A percentile compares a stretch with the other conserved stretches of the same genome.
Conservation (phyloP, 2,797 vertebrate genomes). For the Pitangus sulphuratus region DNA sequence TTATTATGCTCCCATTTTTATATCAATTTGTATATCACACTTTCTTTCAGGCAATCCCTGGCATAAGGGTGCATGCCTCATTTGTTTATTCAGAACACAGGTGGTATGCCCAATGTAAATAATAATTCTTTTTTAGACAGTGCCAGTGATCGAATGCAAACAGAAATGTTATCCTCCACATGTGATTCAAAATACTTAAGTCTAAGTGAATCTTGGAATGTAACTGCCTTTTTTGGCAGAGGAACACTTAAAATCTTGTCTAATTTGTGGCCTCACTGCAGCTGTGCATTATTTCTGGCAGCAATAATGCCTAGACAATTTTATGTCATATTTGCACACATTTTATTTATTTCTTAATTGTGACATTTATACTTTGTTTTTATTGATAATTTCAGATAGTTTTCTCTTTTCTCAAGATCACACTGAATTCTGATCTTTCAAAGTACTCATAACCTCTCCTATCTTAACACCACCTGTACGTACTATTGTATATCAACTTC, state of each 20-base stretch:
- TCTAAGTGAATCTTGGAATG: not conserved
- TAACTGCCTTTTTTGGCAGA: not conserved
- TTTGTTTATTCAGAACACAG: not conserved
- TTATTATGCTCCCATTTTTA: not conserved
- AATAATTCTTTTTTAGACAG: not conserved
- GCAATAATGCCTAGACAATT: not conserved
- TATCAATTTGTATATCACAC: not conserved
- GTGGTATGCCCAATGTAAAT: not conserved
- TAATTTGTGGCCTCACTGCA: too few relatives aligned
- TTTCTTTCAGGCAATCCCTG: not conserved
- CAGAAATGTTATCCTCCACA: not conserved
- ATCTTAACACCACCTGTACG: not conserved
- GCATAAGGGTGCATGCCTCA: accelerated
- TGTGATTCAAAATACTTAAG: not conserved
- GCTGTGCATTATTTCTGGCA: not conserved
- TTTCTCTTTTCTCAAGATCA: conserved; percentile 10
- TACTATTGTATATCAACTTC: not conserved
- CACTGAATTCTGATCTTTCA: not conserved
- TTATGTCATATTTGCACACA: not conserved
- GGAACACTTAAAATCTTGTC: too few relatives aligned
- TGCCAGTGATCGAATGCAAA: not conserved
- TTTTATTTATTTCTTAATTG: not conserved
- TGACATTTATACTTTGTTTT: not conserved
- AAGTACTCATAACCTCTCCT: not conserved
- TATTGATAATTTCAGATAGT: not conserved